Evolutionary conservation across 2,888 invertebrate genomes (phyloP).

Genomic region (Catocala sponsa): DNA sequence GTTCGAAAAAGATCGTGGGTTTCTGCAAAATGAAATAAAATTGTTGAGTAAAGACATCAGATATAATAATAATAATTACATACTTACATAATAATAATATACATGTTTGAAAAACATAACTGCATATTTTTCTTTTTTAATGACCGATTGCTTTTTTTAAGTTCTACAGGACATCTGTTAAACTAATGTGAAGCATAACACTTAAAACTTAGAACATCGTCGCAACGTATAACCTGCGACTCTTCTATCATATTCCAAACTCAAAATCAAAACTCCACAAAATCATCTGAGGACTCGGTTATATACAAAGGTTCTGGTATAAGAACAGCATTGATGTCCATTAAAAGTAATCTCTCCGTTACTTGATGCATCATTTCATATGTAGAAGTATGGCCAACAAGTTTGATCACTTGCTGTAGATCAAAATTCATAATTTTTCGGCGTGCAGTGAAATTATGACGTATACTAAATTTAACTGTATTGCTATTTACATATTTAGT

Average conservation of each 20-base stretch:
- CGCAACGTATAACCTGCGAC: conserved; percentile 63
- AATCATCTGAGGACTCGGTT: conserved; percentile 71
- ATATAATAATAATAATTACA: no score
- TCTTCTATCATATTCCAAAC: conserved; percentile 72
- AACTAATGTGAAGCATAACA: conserved; percentile 87
- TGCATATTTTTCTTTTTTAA: conserved; percentile 86
- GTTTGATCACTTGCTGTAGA: conserved; percentile 86
- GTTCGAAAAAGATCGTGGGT: conserved; percentile 89
- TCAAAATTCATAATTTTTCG: conserved; percentile 85
- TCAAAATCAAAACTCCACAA: conserved; percentile 80
- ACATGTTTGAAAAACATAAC: conserved; percentile 89
- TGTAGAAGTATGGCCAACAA: conserved; percentile 86
- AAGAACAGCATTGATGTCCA: conserved; percentile 68
- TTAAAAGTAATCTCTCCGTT: conserved; percentile 70
- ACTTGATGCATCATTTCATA: conserved; percentile 84
- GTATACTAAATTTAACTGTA: no score
- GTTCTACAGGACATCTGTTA: conserved; percentile 89
- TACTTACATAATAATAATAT: no score
- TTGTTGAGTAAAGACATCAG: conserved; percentile 86
- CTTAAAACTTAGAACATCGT: conserved; percentile 62
- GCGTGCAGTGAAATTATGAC: no score
- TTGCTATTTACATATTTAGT: no score
- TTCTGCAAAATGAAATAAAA: conserved; percentile 86
- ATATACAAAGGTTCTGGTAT: conserved; percentile 77
- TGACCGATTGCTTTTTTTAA: conserved; percentile 80